phyloP scores from a whole-genome alignment of 2,888 invertebrate genomes.

The Cremastobaeus sp. region DNA sequence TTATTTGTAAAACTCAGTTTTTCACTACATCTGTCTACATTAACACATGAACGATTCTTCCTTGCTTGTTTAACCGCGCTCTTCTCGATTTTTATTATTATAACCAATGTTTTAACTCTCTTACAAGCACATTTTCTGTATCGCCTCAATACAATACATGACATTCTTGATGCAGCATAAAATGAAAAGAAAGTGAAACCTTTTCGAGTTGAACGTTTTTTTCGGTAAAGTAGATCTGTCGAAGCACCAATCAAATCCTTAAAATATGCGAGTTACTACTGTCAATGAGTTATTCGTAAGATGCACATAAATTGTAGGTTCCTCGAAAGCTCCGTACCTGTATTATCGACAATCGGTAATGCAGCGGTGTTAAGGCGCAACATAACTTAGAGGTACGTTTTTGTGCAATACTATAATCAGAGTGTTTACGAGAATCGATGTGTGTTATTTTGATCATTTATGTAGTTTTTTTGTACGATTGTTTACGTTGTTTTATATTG shows the following conservation, averaged over 20 bases:
- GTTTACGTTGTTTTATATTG: not conserved
- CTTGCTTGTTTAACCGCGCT: too few relatives aligned
- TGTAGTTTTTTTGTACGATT: not conserved
- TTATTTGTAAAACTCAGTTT: too few relatives aligned
- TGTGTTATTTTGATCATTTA: slow-evolving; percentile 4
- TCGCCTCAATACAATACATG: too few relatives aligned
- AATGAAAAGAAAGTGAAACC: too few relatives aligned
- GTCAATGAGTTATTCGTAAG: slow-evolving; percentile 13
- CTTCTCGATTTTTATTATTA: too few relatives aligned
- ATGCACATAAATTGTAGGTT: slow-evolving; percentile 17
- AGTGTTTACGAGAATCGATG: slow-evolving; percentile 13
- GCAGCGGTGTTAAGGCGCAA: not conserved
- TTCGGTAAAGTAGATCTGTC: not conserved
- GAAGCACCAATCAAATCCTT: slow-evolving; percentile 4
- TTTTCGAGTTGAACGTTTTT: too few relatives aligned
- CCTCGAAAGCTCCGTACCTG: too few relatives aligned
- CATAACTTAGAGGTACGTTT: slow-evolving; percentile 4
- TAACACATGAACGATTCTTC: too few relatives aligned
- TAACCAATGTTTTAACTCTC: too few relatives aligned
- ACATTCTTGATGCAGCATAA: too few relatives aligned
- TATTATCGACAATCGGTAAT: not conserved
- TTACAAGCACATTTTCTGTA: too few relatives aligned
- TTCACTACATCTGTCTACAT: too few relatives aligned
- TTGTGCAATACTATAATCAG: slow-evolving; percentile 27
- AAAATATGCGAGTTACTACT: slow-evolving; percentile 25